A percentile compares a stretch with the other conserved stretches of the same genome.
Evolutionary conservation across 1,140 invertebrate species (phyloP).

Genomic region (Antheraea mylitta): DNA sequence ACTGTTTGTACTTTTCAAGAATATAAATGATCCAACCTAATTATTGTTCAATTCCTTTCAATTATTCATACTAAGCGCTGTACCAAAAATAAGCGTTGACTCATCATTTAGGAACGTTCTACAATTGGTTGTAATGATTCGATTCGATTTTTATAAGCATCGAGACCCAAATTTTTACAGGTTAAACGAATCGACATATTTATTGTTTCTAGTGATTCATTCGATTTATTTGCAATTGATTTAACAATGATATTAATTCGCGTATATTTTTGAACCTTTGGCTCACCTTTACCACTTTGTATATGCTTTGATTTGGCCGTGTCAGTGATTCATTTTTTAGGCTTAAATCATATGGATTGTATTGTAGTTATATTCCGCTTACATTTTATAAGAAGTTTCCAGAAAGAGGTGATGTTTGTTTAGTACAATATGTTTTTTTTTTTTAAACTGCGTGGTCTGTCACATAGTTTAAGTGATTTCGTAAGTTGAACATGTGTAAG

Average conservation of each 20-base stretch:
- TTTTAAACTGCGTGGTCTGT: too few species aligned
- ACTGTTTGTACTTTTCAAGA: too few species aligned
- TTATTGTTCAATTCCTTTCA: neutral
- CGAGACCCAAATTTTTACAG: slow-evolving; percentile 32
- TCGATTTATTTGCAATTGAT: slow-evolving; percentile 26
- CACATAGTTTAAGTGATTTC: too few species aligned
- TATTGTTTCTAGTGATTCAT: slow-evolving; percentile 19
- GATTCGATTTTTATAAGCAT: slow-evolving; percentile 22
- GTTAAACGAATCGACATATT: slow-evolving; percentile 43
- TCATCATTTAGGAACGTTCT: slow-evolving; percentile 21
- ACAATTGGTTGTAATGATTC: slow-evolving; percentile 41
- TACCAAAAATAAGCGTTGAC: slow-evolving; percentile 23
- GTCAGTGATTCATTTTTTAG: neutral
- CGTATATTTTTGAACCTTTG: neutral
- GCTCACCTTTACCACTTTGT: neutral
- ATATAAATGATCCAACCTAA: too few species aligned
- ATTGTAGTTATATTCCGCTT: too few species aligned
- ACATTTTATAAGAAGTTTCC: too few species aligned
- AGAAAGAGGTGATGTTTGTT: too few species aligned
- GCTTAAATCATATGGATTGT: too few species aligned
- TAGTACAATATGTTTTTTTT: too few species aligned
- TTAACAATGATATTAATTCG: slow-evolving; percentile 15
- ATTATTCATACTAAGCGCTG: neutral
- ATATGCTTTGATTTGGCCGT: neutral
- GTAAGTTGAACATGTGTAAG: too few species aligned